Conservation (phyloP, 2,113 vertebrate genomes). For the Noturus placidus region DNA sequence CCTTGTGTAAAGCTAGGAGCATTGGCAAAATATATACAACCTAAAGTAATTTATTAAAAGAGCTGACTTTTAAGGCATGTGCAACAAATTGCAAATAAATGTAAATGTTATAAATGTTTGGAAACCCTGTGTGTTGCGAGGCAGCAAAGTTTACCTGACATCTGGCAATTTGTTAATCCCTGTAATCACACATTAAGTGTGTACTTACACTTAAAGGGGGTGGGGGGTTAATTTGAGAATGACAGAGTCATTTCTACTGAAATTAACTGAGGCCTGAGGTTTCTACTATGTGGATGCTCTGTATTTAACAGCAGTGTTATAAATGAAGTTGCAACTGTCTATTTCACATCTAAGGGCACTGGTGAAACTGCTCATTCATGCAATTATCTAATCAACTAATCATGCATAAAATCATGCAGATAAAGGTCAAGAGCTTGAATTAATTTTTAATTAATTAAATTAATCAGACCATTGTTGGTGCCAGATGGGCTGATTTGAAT, state of each 20-base stretch:
- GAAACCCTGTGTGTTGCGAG: slow-evolving; percentile 90
- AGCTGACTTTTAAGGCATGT: slow-evolving; percentile 1
- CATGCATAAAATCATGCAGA: background rate
- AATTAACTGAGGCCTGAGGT: background rate
- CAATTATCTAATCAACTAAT: background rate
- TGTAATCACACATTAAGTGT: slow-evolving; percentile 81
- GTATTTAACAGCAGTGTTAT: background rate
- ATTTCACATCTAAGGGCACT: background rate
- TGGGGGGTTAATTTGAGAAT: no score
- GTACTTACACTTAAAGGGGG: slow-evolving; percentile 65
- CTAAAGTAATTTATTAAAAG: slow-evolving; percentile 25
- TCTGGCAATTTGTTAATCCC: slow-evolving; percentile 81
- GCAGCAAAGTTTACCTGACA: slow-evolving; percentile 83
- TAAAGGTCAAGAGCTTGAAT: background rate
- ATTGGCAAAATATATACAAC: background rate
- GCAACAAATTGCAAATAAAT: slow-evolving; percentile 34
- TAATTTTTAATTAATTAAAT: no score
- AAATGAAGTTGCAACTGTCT: background rate
- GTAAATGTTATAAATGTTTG: slow-evolving; percentile 60
- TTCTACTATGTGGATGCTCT: background rate
- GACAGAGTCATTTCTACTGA: background rate
- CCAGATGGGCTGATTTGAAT: background rate
- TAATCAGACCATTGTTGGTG: no score
- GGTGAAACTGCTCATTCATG: background rate
- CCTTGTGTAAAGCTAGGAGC: background rate